Conservation (phyloP, 2,113 vertebrate genomes). For the Menura novaehollandiae region DNA sequence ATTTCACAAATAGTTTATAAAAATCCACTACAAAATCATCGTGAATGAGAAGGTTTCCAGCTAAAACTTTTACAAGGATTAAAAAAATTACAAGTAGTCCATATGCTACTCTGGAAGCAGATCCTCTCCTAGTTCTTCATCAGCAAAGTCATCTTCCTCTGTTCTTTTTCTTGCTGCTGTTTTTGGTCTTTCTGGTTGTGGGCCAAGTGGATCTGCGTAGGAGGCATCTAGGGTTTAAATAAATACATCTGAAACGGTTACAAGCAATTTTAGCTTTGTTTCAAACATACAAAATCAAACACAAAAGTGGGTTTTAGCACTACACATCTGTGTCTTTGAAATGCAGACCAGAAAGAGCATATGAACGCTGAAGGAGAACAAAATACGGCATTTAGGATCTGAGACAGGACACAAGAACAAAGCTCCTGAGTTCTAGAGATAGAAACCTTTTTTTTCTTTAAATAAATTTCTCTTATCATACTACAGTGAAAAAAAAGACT, state of each 20-base stretch:
- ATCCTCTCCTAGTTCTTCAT: slow-evolving; percentile 93
- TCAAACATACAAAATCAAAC: neutral
- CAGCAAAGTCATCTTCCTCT: slow-evolving; percentile 93
- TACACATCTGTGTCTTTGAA: neutral
- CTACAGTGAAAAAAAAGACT: neutral
- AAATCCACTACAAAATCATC: neutral
- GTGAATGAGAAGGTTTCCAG: neutral
- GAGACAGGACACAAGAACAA: neutral
- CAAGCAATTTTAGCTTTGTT: neutral
- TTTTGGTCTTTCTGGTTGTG: slow-evolving; percentile 90
- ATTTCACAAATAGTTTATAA: neutral
- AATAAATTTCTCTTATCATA: neutral
- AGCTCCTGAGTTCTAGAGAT: neutral
- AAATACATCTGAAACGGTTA: neutral
- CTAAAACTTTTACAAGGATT: neutral
- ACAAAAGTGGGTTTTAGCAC: neutral
- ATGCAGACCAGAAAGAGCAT: neutral
- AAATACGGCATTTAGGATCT: neutral
- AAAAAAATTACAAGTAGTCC: neutral
- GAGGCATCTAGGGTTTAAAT: slow-evolving; percentile 82
- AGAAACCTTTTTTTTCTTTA: neutral
- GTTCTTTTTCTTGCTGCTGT: slow-evolving; percentile 83
- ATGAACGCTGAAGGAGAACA: neutral
- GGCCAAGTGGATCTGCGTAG: slow-evolving; percentile 90
- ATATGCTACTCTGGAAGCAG: slow-evolving; percentile 86